Conservation (phyloP, 2,888 invertebrate genomes). For the Nemoura dubitans region DNA sequence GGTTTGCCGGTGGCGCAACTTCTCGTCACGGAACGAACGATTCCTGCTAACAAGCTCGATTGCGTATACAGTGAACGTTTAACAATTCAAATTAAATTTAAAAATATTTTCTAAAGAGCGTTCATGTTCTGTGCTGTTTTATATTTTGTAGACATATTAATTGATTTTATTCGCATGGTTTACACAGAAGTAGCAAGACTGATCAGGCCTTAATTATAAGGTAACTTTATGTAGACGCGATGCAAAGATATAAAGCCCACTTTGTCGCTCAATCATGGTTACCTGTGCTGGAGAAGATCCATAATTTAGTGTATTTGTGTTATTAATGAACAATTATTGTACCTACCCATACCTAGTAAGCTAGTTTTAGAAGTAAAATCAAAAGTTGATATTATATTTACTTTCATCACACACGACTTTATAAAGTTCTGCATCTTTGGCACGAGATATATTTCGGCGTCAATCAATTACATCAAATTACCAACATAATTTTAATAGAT, state of each 20-base stretch:
- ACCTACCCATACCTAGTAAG: no score
- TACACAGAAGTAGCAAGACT: background rate
- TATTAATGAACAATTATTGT: background rate
- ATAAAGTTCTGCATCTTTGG: background rate
- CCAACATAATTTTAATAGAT: background rate
- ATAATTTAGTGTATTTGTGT: background rate
- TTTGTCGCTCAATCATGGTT: background rate
- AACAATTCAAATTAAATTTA: background rate
- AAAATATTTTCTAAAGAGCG: background rate
- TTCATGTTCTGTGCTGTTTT: background rate
- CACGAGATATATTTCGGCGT: background rate
- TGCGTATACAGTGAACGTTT: background rate
- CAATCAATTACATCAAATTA: background rate
- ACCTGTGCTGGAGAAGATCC: background rate
- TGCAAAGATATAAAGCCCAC: background rate
- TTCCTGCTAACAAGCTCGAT: conserved; percentile 8
- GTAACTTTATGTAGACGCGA: background rate
- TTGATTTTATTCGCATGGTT: no score
- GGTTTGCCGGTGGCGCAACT: background rate
- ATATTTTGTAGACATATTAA: background rate
- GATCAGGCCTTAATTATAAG: background rate
- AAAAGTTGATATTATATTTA: no score
- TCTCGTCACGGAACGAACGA: background rate
- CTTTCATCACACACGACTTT: background rate
- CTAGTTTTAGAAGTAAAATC: no score